A percentile compares a stretch with the other conserved stretches of the same genome.
Evolutionary conservation across 1,140 invertebrate genomes (phyloP).

Genomic region (Tetramorium parvispinum): DNA sequence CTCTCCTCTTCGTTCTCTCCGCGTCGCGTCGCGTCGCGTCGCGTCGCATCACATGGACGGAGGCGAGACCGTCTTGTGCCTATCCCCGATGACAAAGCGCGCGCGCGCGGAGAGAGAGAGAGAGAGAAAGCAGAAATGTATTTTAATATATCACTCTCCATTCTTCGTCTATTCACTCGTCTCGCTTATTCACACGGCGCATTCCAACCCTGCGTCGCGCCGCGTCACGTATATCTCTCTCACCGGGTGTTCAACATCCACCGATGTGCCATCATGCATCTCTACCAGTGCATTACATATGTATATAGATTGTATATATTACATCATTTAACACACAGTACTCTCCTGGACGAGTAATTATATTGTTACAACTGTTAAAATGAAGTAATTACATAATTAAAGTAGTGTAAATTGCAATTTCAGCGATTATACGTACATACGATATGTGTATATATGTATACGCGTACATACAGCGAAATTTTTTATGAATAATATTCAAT

Average conservation of each 20-base stretch:
- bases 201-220: slow-evolving; percentile 18
- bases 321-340: not conserved
- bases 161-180: slow-evolving; percentile 47
- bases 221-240: slow-evolving; percentile 7
- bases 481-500: not conserved
- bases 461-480: slow-evolving; percentile 7
- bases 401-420: not conserved
- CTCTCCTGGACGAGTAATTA: not conserved
- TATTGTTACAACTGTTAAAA: slow-evolving; percentile 18
- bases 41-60: not conserved
- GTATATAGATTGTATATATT: slow-evolving; percentile 37
- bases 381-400: slow-evolving; percentile 8
- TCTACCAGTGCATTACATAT: slow-evolving; percentile 33
- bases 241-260: slow-evolving; percentile 18
- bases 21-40: too few species aligned
- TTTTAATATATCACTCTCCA: slow-evolving; percentile 51
- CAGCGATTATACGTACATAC: not conserved
- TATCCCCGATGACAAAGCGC: slow-evolving; percentile 29
- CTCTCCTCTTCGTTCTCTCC: not conserved
- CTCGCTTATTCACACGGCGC: slow-evolving; percentile 43
- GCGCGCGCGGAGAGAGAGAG: too few species aligned
- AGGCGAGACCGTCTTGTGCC: not conserved
- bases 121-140: slow-evolving; percentile 8
- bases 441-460: not conserved
- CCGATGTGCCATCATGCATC: slow-evolving; percentile 17